Conservation (phyloP, 1,140 invertebrate genomes). For the Monochamus saltuarius region DNA sequence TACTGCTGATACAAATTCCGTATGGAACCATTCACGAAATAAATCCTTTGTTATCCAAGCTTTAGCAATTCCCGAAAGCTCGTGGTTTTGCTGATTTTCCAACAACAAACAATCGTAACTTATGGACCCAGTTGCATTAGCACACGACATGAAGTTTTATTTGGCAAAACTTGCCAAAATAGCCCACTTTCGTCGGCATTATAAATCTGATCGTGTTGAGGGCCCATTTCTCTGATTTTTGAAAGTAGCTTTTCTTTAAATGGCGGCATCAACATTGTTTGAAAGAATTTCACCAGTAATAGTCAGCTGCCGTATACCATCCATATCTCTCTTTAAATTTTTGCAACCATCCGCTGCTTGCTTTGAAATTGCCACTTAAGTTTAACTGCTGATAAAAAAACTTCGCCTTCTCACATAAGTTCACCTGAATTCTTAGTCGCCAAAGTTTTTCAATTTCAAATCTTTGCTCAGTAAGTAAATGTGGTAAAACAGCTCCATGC, state of each 20-base stretch:
- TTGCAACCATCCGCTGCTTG: constrained; percentile 49
- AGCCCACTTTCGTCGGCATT: constrained; percentile 30
- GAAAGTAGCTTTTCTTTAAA: constrained; percentile 31
- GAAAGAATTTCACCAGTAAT: constrained; percentile 47
- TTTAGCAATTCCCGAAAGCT: constrained; percentile 35
- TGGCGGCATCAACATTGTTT: constrained; percentile 28
- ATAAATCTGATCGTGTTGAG: constrained; percentile 22
- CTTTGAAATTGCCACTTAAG: constrained; percentile 42
- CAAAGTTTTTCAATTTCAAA: too few species aligned
- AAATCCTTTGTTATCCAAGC: too few species aligned
- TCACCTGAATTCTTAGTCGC: too few species aligned
- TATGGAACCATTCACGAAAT: too few species aligned
- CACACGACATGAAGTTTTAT: constrained; percentile 41
- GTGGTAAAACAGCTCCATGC: too few species aligned
- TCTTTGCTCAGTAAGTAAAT: too few species aligned
- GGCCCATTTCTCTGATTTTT: constrained; percentile 21
- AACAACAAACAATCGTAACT: constrained; percentile 45
- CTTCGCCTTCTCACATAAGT: not conserved
- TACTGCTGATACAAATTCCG: too few species aligned
- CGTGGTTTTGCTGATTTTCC: constrained; percentile 35
- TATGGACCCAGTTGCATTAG: constrained; percentile 46
- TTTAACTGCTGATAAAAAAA: not conserved
- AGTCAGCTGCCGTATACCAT: constrained; percentile 44
- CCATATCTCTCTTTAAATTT: constrained; percentile 48
- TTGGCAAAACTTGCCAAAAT: constrained; percentile 22